Percentiles rank a stretch among this genome's conserved stretches.
phyloP scores from a whole-genome alignment of 2,113 vertebrate species.

The Gobiocypris rarus region DNA sequence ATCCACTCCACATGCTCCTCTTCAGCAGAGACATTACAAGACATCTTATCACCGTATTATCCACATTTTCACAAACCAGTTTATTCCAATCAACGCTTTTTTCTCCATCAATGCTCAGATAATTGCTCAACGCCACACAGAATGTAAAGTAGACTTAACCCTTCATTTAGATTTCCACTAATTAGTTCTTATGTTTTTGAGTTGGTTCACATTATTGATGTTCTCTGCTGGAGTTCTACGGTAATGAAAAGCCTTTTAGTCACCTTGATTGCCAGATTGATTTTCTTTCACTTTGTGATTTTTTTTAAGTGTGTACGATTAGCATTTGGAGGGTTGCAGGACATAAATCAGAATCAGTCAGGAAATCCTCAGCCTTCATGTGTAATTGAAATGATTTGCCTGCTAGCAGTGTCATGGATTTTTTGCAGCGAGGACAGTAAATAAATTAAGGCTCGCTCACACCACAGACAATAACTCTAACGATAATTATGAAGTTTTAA shows the following conservation, averaged over 20 bases:
- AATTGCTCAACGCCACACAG: neutral
- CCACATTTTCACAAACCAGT: neutral
- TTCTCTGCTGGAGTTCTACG: neutral
- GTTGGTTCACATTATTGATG: neutral
- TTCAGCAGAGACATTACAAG: neutral
- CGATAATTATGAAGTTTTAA: too few relatives aligned
- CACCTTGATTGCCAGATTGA: neutral
- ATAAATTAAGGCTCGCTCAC: too few relatives aligned
- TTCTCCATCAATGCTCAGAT: neutral
- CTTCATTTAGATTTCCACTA: neutral
- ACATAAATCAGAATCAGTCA: neutral
- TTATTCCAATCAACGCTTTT: neutral
- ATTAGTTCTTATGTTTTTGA: neutral
- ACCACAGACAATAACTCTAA: too few relatives aligned
- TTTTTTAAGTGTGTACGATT: neutral
- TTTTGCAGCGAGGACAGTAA: neutral
- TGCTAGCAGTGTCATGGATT: neutral
- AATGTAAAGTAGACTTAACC: neutral
- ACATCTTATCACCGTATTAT: neutral
- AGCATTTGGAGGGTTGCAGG: neutral
- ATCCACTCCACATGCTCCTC: neutral
- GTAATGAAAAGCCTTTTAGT: constrained; percentile 21
- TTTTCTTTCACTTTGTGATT: constrained; percentile 27
- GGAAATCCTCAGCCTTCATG: neutral
- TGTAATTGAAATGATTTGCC: neutral